These are phyloP conservation scores for Oopsacas minuta DNA, from an alignment of 37 sponge, comb jelly and placozoan genomes.

Conservation along the genomic window DNA sequence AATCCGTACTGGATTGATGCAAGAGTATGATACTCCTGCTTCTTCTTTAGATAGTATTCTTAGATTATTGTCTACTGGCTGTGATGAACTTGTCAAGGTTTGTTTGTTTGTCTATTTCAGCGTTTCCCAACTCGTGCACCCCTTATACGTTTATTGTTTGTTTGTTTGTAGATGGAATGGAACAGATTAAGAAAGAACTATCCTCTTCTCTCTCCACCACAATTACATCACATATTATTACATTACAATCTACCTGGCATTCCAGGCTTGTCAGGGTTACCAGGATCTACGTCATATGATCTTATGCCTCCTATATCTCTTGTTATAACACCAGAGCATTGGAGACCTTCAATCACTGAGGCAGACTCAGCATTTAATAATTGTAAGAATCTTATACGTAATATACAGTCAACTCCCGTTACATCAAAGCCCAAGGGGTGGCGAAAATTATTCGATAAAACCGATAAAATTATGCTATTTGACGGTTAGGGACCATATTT, in stretches of 20 bases:
- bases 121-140: background rate
- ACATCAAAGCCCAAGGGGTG: too few relatives aligned
- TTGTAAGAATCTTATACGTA: background rate
- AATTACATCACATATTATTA: background rate
- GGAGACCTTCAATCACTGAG: background rate
- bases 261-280: background rate
- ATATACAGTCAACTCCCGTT: too few relatives aligned
- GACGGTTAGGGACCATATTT: too few relatives aligned
- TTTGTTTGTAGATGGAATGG: background rate
- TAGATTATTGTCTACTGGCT: background rate
- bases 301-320: background rate
- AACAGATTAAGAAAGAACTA: background rate
- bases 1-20: background rate
- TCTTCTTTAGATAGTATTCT: background rate
- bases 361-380: background rate
- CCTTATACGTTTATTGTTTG: background rate
- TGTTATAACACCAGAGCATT: background rate
- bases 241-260: constrained; percentile 8
- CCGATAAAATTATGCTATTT: too few relatives aligned
- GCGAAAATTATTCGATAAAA: too few relatives aligned
- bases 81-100: background rate
- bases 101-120: background rate
- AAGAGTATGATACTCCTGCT: background rate
- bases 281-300: background rate
- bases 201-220: background rate